Evolutionary conservation across 37 sponge, comb jelly and placozoan species (phyloP).

Genomic region (Diacarnus erythraeanus): DNA sequence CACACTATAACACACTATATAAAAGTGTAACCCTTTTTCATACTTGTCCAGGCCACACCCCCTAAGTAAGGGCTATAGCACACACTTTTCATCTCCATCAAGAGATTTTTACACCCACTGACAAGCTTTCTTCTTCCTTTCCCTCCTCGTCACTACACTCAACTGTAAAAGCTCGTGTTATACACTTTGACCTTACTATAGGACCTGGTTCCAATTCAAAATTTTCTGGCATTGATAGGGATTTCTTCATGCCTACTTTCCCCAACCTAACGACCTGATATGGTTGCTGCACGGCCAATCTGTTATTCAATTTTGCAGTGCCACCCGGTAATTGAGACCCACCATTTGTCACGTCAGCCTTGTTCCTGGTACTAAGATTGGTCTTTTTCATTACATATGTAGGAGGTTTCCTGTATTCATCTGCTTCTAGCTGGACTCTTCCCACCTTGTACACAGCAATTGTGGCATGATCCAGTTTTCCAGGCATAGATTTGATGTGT

Average conservation of each 20-base stretch:
- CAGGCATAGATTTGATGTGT: slow-evolving; percentile 46
- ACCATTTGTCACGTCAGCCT: not conserved
- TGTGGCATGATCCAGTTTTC: slow-evolving; percentile 87
- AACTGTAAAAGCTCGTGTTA: not conserved
- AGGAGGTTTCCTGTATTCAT: not conserved
- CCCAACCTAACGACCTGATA: not conserved
- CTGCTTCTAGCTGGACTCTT: not conserved
- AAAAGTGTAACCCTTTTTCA: no score
- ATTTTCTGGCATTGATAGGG: not conserved
- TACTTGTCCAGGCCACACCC: no score
- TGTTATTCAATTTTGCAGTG: not conserved
- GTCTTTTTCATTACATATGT: slow-evolving; percentile 19
- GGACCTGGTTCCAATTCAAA: no score
- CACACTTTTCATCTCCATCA: no score
- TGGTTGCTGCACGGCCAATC: no score
- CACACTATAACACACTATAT: no score
- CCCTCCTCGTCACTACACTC: not conserved
- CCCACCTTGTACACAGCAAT: slow-evolving; percentile 64
- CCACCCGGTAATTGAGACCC: slow-evolving; percentile 7
- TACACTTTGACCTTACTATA: not conserved
- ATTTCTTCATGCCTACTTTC: not conserved
- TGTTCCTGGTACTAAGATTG: not conserved
- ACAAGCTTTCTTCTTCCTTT: not conserved
- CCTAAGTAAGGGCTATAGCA: no score
- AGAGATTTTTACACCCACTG: no score